Conservation (phyloP, 2,888 invertebrate genomes). For the Nomada goodeniana region DNA sequence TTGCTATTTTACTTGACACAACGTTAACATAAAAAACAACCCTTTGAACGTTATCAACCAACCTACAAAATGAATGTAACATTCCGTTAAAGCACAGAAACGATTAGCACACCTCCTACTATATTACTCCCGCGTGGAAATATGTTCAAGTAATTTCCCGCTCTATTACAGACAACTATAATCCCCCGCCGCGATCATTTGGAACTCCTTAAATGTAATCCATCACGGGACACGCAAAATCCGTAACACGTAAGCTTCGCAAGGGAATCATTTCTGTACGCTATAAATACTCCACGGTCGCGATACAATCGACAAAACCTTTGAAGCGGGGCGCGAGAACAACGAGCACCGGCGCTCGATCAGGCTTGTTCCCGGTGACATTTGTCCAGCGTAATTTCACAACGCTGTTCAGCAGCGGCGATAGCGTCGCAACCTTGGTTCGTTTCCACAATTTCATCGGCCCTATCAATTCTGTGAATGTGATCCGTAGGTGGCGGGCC, state of each 20-base stretch:
- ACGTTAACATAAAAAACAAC: no score
- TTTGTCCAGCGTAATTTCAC: background rate
- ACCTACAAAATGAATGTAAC: background rate
- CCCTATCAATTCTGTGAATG: slow-evolving; percentile 79
- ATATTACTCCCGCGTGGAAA: background rate
- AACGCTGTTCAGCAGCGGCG: background rate
- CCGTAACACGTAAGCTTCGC: slow-evolving; percentile 1
- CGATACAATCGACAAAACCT: background rate
- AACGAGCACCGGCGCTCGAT: background rate
- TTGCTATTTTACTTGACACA: no score
- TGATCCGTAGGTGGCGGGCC: slow-evolving; percentile 65
- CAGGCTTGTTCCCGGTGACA: background rate
- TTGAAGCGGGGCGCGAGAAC: background rate
- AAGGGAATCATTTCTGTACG: slow-evolving; percentile 16
- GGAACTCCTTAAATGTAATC: slow-evolving; percentile 12
- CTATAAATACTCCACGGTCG: background rate
- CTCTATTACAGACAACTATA: background rate
- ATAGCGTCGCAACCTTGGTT: slow-evolving; percentile 11
- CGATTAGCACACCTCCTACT: background rate
- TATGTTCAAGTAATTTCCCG: slow-evolving; percentile 4
- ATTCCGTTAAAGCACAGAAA: background rate
- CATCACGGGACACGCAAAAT: slow-evolving; percentile 5
- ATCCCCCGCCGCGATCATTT: slow-evolving; percentile 4
- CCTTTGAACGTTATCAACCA: no score
- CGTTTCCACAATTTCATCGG: slow-evolving; percentile 68